Percentiles rank a stretch among this genome's conserved stretches.
Evolutionary conservation across 1,140 invertebrate genomes (phyloP).

Genomic region (Neodiprion fabricii): DNA sequence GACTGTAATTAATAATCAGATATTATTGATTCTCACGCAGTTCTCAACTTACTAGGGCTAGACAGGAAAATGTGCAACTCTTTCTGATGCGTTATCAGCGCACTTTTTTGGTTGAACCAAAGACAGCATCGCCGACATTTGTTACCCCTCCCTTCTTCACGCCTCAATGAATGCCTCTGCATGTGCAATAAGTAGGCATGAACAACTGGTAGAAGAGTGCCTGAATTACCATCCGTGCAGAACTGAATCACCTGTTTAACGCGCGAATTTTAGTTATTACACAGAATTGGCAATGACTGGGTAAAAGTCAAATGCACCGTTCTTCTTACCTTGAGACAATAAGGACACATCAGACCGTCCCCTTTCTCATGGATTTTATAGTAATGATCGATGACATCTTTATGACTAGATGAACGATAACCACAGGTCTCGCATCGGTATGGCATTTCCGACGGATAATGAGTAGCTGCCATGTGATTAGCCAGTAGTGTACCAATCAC

Average conservation of each 20-base stretch:
- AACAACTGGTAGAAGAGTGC: constrained; percentile 39
- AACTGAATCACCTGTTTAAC: constrained; percentile 44
- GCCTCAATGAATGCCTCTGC: constrained; percentile 56
- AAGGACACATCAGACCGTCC: constrained; percentile 73
- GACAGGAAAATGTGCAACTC: constrained; percentile 45
- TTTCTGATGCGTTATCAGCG: constrained; percentile 54
- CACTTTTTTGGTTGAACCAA: constrained; percentile 74
- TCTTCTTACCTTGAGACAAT: constrained; percentile 71
- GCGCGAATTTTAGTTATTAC: constrained; percentile 1
- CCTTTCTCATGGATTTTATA: constrained; percentile 69
- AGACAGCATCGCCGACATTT: constrained; percentile 73
- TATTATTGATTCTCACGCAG: constrained; percentile 10
- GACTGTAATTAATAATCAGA: constrained; percentile 11
- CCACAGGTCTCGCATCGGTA: constrained; percentile 78
- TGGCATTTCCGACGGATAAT: constrained; percentile 79
- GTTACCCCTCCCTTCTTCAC: constrained; percentile 66
- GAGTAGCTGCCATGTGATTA: constrained; percentile 77
- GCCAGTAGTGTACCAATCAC: constrained; percentile 63
- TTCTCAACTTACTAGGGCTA: constrained; percentile 37
- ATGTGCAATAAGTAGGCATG: constrained; percentile 55
- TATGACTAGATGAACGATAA: constrained; percentile 78
- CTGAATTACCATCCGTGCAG: constrained; percentile 42
- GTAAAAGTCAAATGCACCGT: neutral
- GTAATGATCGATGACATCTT: constrained; percentile 76
- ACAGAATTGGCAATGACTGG: neutral